These are phyloP conservation scores for Lasioglossum malachurum DNA, from an alignment of 2,888 invertebrate species.

Conservation along the genomic window DNA sequence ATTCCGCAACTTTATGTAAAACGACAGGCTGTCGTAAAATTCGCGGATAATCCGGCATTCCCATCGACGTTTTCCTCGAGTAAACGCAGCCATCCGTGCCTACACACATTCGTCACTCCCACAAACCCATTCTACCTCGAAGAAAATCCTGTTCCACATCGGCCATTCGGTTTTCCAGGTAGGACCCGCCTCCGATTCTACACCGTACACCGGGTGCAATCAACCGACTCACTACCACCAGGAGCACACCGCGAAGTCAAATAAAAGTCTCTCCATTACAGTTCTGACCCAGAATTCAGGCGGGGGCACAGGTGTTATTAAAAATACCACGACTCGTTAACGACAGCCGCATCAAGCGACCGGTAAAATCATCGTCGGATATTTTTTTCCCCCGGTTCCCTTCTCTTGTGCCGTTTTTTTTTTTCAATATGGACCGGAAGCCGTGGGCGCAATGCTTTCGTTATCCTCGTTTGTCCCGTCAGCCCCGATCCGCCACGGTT, in stretches of 20 bases:
- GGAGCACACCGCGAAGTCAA: not conserved
- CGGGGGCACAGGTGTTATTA: conserved; percentile 9
- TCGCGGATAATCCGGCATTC: not conserved
- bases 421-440: conserved; percentile 36
- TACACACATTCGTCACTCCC: not conserved
- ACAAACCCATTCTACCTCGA: not conserved
- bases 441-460: conserved; percentile 33
- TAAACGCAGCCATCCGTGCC: not conserved
- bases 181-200: not conserved
- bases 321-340: conserved; percentile 13
- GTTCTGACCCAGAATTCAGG: not conserved
- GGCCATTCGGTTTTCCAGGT: not conserved
- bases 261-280: conserved; percentile 7
- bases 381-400: not conserved
- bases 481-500: conserved; percentile 24
- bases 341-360: conserved; percentile 1
- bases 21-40: not conserved
- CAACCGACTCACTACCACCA: not conserved
- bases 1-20: not conserved
- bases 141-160: not conserved
- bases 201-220: not conserved
- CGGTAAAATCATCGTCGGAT: conserved; percentile 13
- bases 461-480: conserved; percentile 52
- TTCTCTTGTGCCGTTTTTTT: conserved; percentile 1
- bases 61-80: not conserved